Conservation (phyloP, 2,113 vertebrate species). For the Dipodomys stephensi region DNA sequence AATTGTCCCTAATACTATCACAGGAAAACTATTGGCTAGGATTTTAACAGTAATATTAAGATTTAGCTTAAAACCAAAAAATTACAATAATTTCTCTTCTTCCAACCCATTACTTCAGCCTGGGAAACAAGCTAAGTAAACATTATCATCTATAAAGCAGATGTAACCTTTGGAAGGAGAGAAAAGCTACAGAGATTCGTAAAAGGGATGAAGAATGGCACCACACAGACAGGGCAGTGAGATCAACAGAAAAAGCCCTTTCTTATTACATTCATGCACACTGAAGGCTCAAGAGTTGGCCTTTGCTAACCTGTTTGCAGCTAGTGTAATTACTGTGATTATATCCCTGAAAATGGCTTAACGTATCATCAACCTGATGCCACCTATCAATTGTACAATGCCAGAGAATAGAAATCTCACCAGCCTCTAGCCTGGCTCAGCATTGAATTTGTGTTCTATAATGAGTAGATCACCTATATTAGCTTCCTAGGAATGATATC, state of each 20-base stretch:
- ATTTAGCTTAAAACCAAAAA: slow-evolving; percentile 59
- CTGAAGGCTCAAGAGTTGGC: neutral
- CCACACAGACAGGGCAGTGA: neutral
- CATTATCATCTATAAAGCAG: slow-evolving; percentile 19
- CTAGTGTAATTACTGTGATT: neutral
- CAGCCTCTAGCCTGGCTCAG: neutral
- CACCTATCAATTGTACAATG: neutral
- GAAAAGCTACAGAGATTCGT: neutral
- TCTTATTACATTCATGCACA: neutral
- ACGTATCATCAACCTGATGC: neutral
- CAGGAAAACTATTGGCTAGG: slow-evolving; percentile 54
- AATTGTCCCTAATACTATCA: slow-evolving; percentile 56
- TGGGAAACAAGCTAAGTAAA: slow-evolving; percentile 35
- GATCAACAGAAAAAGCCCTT: neutral
- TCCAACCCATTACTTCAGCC: neutral
- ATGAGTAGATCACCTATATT: neutral
- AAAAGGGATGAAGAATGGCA: neutral
- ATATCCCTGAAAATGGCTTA: neutral
- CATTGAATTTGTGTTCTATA: slow-evolving; percentile 36
- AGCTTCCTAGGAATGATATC: neutral
- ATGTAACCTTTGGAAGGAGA: neutral
- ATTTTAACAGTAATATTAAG: neutral
- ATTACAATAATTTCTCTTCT: slow-evolving; percentile 60
- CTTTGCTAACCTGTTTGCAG: neutral
- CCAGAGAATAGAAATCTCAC: slow-evolving; percentile 36